Base-by-base conservation (phyloP, 2,888 invertebrate genomes). In the Caenorhabditis sp. region DNA sequence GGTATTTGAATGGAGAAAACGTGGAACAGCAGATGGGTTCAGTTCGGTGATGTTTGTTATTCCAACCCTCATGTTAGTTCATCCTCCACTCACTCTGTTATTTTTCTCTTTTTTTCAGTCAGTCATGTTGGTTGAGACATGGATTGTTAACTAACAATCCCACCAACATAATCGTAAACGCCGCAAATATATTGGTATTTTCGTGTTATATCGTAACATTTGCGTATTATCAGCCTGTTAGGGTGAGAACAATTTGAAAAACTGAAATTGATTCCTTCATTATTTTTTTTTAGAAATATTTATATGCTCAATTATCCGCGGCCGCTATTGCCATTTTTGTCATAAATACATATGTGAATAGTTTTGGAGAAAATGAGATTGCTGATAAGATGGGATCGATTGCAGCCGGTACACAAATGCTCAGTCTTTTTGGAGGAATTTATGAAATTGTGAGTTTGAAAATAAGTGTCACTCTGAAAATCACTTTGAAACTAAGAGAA, bases 11-110 rank as follows among this genome's bases (percentile, higher is more conserved):
- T 86, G 86, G 86, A 73, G 67, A 26, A 76, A 77, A 53, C 67
- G 85, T 55, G 86, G 86, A 27, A 83, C 84, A 0, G 82, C 86
- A 14, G 86, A 86, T 49, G 86, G 86, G 21, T 86, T 86, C 73
- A 85, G 85, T 54, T 85, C 86, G 0, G 81, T 86, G 26, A 83
- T 81, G 58, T 78, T 85, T 27, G 83, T 86, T 21, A 78, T 84
- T 8, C 86, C 86, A 1, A 37, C 81, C 36, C 62, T 86, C 14
- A 83, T 84, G 31, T 31, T 31, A 31, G 31, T 31, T 31, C 31
- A 6, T 10, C 31, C 5, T 10, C 31, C 10, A 31, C 4, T 31
- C 10, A 31, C 5, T 31, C 31, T 31, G 31, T 6, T 31, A n/a
- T n/a, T n/a, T n/a, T n/a, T n/a, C n/a, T n/a, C n/a, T n/a, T n/a